These are phyloP conservation scores for Trialeurodes vaporariorum DNA, from an alignment of 1,140 invertebrate genomes.

Conservation along the genomic window DNA sequence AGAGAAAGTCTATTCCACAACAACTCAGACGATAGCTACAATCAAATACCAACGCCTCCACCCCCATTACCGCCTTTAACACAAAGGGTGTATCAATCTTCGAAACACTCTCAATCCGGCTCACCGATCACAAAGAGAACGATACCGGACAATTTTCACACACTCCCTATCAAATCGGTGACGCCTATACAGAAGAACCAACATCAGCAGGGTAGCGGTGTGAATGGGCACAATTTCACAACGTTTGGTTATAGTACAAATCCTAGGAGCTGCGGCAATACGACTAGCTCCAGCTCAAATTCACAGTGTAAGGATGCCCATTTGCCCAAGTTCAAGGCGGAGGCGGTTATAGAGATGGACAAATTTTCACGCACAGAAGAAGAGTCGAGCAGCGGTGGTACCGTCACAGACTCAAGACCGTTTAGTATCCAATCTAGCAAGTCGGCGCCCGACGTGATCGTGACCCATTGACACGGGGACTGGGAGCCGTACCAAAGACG, in stretches of 20 bases:
- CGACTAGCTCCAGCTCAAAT: constrained; percentile 27
- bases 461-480: constrained; percentile 53
- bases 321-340: constrained; percentile 43
- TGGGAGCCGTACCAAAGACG: constrained; percentile 14
- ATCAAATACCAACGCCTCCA: constrained; percentile 22
- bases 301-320: constrained; percentile 25
- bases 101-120: constrained; percentile 23
- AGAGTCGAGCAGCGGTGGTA: constrained; percentile 13
- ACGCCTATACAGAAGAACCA: constrained; percentile 19
- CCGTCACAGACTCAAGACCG: constrained; percentile 33
- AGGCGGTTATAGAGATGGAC: constrained; percentile 52
- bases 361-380: constrained; percentile 24
- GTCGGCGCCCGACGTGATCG: constrained; percentile 76
- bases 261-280: constrained; percentile 31
- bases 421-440: constrained; percentile 66
- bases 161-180: constrained; percentile 18
- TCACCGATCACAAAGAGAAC: constrained; percentile 10
- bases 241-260: constrained; percentile 45
- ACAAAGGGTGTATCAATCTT: constrained; percentile 31
- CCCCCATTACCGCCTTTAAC: constrained; percentile 18
- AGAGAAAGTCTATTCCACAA: constrained; percentile 57
- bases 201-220: no score
- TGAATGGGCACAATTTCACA: constrained; percentile 31
- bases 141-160: constrained; percentile 6
- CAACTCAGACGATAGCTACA: constrained; percentile 21